A percentile compares a stretch with the other conserved stretches of the same genome.
phyloP scores from a whole-genome alignment of 2,113 vertebrate genomes.

The Camelus dromedarius region DNA sequence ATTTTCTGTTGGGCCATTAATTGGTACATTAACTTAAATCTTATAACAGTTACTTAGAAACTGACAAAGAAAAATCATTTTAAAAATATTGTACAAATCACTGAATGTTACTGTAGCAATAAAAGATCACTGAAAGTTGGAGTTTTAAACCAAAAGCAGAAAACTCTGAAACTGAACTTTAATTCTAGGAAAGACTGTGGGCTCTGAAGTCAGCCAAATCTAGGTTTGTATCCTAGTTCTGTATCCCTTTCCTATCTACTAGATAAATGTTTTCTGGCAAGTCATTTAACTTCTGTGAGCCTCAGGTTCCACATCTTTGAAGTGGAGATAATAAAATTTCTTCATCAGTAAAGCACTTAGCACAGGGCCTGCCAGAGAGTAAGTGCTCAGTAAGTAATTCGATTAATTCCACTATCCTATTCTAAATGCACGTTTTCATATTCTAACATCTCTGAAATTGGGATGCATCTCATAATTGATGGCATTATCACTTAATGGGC shows the following conservation, averaged over 20 bases:
- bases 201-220: background rate
- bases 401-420: background rate
- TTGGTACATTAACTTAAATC: slow-evolving; percentile 4
- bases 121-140: background rate
- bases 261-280: background rate
- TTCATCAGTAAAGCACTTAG: background rate
- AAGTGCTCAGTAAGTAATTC: background rate
- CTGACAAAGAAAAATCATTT: background rate
- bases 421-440: background rate
- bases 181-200: background rate
- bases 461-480: background rate
- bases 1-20: background rate
- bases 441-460: background rate
- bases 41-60: slow-evolving; percentile 12
- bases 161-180: background rate
- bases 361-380: background rate
- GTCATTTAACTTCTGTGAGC: background rate
- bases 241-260: background rate
- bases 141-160: slow-evolving; percentile 20
- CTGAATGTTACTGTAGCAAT: background rate
- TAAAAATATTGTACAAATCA: background rate
- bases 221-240: background rate
- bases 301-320: background rate
- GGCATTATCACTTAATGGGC: background rate
- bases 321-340: background rate